Conservation (phyloP, 2,888 invertebrate species). For the Taenaris catops region DNA sequence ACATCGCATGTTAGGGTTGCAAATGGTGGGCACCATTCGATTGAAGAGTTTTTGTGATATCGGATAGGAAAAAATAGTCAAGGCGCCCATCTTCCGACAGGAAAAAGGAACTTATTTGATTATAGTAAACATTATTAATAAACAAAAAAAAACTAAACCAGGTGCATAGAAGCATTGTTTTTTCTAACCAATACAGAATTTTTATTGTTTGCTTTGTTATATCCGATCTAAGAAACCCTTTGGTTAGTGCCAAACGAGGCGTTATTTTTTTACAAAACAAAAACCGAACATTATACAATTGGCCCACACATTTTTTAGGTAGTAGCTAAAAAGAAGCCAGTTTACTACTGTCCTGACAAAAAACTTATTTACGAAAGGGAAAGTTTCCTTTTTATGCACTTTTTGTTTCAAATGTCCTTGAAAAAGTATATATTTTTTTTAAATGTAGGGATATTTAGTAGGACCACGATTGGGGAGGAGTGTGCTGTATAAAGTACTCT, state of each 20-base stretch:
- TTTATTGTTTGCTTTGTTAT: constrained; percentile 61
- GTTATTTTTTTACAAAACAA: constrained; percentile 27
- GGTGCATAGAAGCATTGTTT: constrained; percentile 60
- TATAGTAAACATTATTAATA: constrained; percentile 66
- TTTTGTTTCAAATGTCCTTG: constrained; percentile 18
- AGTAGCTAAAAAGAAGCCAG: constrained; percentile 39
- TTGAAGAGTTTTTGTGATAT: constrained; percentile 34
- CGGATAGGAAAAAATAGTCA: constrained; percentile 39
- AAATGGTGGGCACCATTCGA: constrained; percentile 19
- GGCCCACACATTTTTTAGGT: constrained; percentile 33
- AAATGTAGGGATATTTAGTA: too few species aligned
- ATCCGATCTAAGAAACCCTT: constrained; percentile 50
- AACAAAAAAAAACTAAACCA: constrained; percentile 58
- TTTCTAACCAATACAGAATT: constrained; percentile 34
- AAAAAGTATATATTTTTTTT: too few species aligned
- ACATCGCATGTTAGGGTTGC: constrained; percentile 14
- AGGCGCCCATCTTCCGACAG: constrained; percentile 73
- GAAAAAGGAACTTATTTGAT: constrained; percentile 77
- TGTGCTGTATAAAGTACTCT: too few species aligned
- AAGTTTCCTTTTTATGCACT: constrained; percentile 39
- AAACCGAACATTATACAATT: too few species aligned
- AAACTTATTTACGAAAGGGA: constrained; percentile 49
- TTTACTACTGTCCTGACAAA: constrained; percentile 34
- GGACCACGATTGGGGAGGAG: too few species aligned
- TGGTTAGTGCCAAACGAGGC: constrained; percentile 33